A percentile compares a stretch with the other conserved stretches of the same genome.
Evolutionary conservation across 2,113 vertebrate genomes (phyloP).

Genomic region (Sarotherodon lohbergeri): DNA sequence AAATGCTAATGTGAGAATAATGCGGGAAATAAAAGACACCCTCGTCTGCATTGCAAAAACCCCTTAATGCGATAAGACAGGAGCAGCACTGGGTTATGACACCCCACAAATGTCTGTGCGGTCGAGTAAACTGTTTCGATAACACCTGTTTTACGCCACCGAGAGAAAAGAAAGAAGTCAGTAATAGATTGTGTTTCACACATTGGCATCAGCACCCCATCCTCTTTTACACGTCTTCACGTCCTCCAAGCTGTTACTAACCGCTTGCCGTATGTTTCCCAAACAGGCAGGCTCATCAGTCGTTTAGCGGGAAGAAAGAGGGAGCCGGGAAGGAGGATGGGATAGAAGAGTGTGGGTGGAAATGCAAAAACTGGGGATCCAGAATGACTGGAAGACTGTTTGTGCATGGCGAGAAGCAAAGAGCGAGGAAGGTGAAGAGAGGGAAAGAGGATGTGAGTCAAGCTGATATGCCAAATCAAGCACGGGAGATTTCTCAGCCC

Average conservation of each 20-base stretch:
- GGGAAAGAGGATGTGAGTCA: background rate
- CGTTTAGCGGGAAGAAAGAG: background rate
- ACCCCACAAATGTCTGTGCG: background rate
- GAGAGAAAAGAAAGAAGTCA: background rate
- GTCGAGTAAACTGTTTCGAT: background rate
- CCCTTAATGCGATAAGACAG: background rate
- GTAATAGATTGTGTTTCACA: background rate
- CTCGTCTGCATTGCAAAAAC: background rate
- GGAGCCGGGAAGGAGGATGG: background rate
- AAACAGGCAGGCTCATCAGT: background rate
- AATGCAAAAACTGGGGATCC: background rate
- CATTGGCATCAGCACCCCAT: background rate
- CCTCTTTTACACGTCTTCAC: background rate
- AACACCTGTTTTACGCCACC: background rate
- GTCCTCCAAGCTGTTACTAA: background rate
- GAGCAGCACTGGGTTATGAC: background rate
- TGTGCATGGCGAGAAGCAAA: background rate
- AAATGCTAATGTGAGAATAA: background rate
- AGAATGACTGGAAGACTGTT: background rate
- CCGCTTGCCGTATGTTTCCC: background rate
- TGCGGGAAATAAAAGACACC: background rate
- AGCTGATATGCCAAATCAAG: constrained; percentile 31
- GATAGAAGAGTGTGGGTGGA: background rate
- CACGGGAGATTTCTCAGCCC: background rate
- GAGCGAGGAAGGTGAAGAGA: background rate